Evolutionary conservation across 2,888 invertebrate genomes (phyloP), one percentile per base, ranked within the genome.

Genomic region (Polydrusus cervinus): DNA sequence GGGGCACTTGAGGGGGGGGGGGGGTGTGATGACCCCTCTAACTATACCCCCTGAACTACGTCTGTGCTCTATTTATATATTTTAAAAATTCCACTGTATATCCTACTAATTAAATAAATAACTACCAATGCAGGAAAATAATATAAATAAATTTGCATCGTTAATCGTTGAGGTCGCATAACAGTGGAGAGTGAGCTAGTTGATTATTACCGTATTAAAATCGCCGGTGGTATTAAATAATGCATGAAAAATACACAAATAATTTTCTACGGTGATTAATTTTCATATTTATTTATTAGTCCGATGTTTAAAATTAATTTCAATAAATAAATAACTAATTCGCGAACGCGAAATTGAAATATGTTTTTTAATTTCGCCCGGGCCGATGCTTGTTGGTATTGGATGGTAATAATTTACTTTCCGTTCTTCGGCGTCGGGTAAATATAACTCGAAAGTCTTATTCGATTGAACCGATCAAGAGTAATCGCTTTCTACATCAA

Each of bases 271-370:
- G 60, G 74, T 74, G 47, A 74, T 74, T 74, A 70, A 74, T 74
- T 74, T 74, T 74, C 65, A 65, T 75, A 75, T 75, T 75, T 75
- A 70, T 71, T 71, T 61, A 75, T 71, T 62, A 67, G 61, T 40
- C 34, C 66, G 61, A 75, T 66, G 61, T 65, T 60, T 43, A 30
- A 71, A 75, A 75, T 75, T 67, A 71, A 75, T 75, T 75, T 68
- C 40, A 49, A 73, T 75, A 75, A 71, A 75, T 75, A 71, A 75
- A 65, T 71, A 71, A 74, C 40, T 67, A 62, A 68, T 68, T 74
- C 38, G 38, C 45, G 16, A 47, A 60, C 30, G 38, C 61, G 6
- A 51, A 73, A 70, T 70, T 70, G 62, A 70, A 70, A 62, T 51
- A 51, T 47, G 61, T 51, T 70, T 62, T 70, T 69, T 60, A 57